Evolutionary conservation across 2,113 vertebrate species (phyloP).

Genomic region (Gallinago undulata): DNA sequence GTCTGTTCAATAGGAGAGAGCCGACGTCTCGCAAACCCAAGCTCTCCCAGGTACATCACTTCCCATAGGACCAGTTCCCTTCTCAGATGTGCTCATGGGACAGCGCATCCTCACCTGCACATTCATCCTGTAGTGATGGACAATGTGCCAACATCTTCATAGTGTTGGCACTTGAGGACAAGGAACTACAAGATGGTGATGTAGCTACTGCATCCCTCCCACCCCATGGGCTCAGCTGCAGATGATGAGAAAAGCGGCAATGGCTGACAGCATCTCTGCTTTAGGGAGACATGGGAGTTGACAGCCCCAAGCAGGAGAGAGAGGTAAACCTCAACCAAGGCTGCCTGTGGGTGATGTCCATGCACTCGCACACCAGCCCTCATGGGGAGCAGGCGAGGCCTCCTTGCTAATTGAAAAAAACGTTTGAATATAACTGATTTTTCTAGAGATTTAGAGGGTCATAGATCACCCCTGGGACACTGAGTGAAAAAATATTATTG

Average conservation of each 20-base stretch:
- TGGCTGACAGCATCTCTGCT: not conserved
- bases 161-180: not conserved
- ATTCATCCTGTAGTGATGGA: not conserved
- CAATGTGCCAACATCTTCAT: too few relatives aligned
- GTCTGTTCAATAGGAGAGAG: not conserved
- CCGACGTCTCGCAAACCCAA: not conserved
- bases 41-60: not conserved
- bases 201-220: not conserved
- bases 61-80: not conserved
- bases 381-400: accelerated
- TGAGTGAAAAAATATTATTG: not conserved
- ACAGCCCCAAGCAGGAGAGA: not conserved
- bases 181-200: too few relatives aligned
- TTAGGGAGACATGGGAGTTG: not conserved
- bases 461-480: not conserved
- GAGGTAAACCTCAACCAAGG: not conserved
- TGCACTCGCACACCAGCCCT: not conserved
- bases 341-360: not conserved
- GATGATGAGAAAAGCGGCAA: not conserved
- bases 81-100: not conserved
- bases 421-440: not conserved
- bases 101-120: accelerated
- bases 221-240: not conserved
- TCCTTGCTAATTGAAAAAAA: not conserved
- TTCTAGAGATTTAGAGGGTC: not conserved